Evolutionary conservation across 2,113 vertebrate species (phyloP).

Genomic region (Agelaius tricolor): DNA sequence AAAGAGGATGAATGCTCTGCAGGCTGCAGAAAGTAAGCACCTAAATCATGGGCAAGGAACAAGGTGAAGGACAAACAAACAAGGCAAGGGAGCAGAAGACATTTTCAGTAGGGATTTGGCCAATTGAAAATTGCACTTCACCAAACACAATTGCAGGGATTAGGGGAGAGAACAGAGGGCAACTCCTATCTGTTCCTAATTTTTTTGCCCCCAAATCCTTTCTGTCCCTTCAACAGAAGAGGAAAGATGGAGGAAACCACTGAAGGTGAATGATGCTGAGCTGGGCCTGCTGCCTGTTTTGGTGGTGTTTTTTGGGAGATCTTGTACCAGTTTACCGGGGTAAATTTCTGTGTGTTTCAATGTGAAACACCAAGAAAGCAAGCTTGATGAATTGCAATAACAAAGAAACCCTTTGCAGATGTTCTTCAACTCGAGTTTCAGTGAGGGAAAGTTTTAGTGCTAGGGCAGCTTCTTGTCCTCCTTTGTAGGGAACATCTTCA

Average conservation of each 20-base stretch:
- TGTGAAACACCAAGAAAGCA: background rate
- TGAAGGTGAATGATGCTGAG: background rate
- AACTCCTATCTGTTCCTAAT: background rate
- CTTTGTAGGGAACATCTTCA: background rate
- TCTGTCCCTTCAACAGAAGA: background rate
- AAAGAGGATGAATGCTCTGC: background rate
- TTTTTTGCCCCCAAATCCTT: background rate
- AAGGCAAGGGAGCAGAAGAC: background rate
- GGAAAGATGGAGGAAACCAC: background rate
- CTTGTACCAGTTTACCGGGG: background rate
- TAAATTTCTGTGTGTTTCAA: background rate
- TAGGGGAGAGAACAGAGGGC: background rate
- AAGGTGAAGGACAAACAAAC: background rate
- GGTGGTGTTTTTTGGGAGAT: background rate
- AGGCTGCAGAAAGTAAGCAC: background rate
- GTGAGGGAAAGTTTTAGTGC: background rate
- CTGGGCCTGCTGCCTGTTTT: background rate
- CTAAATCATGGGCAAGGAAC: background rate
- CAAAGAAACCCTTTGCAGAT: background rate
- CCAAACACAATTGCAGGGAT: accelerated
- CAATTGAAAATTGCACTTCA: background rate
- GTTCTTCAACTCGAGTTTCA: background rate
- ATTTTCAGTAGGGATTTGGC: background rate
- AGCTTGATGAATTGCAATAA: background rate
- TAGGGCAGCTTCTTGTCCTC: background rate